phyloP scores from a whole-genome alignment of 1,140 invertebrate species.

The Musca domestica region DNA sequence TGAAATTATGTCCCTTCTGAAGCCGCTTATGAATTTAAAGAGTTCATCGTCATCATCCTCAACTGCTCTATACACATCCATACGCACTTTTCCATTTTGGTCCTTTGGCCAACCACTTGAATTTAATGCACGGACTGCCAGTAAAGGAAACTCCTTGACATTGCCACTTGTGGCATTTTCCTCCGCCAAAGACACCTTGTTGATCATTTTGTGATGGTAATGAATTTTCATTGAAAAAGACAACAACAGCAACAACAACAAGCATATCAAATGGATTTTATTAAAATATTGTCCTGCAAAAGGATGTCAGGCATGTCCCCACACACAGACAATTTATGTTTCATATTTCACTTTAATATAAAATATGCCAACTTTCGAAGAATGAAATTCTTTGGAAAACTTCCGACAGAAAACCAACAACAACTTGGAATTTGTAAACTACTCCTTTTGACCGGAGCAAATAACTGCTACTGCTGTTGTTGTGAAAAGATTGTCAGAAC shows the following conservation, averaged over 20 bases:
- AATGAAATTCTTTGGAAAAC: background rate
- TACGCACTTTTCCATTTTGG: no score
- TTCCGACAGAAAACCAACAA: background rate
- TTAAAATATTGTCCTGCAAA: conserved; percentile 1
- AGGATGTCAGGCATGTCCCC: background rate
- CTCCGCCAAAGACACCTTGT: background rate
- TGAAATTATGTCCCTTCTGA: no score
- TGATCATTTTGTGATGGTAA: conserved; percentile 1
- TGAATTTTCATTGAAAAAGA: conserved; percentile 13
- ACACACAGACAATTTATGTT: background rate
- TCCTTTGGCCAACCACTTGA: no score
- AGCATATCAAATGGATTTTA: conserved; percentile 6
- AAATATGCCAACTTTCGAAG: background rate
- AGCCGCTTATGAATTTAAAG: no score
- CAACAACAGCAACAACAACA: no score
- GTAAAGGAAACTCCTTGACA: background rate
- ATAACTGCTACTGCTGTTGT: no score
- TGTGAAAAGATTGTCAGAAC: no score
- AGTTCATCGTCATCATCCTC: no score
- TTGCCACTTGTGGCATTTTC: background rate
- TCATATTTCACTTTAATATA: no score
- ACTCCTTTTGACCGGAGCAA: background rate
- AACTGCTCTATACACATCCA: no score
- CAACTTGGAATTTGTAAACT: background rate
- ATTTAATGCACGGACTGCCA: no score